Conservation (phyloP, 1,140 invertebrate species). For the Plectrocnemia conspersa region DNA sequence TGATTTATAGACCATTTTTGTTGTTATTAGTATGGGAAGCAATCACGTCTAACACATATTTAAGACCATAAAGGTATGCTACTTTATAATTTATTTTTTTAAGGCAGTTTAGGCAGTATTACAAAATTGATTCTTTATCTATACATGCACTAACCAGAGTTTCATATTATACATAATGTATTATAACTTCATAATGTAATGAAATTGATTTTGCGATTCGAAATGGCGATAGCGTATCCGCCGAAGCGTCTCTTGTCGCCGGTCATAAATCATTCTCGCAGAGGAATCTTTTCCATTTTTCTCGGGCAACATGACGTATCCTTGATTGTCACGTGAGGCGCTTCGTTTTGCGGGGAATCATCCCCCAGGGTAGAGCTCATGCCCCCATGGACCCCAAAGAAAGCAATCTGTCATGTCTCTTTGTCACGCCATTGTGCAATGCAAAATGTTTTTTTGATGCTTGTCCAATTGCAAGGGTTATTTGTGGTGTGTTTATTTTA, state of each 20-base stretch:
- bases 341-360: not conserved
- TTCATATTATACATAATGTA: no score
- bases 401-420: slow-evolving; percentile 30
- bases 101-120: no score
- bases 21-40: no score
- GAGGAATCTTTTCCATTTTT: slow-evolving; percentile 19
- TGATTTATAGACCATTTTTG: no score
- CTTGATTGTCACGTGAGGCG: slow-evolving; percentile 26
- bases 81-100: no score
- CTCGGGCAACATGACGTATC: slow-evolving; percentile 18
- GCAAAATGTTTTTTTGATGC: slow-evolving; percentile 22
- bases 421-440: slow-evolving; percentile 16
- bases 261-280: slow-evolving; percentile 20
- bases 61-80: no score
- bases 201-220: slow-evolving; percentile 9
- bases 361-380: not conserved
- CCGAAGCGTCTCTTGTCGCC: slow-evolving; percentile 12
- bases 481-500: no score
- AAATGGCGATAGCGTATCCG: slow-evolving; percentile 19
- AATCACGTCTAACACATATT: no score
- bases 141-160: no score
- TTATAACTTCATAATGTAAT: no score
- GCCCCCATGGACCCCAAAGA: slow-evolving; percentile 9
- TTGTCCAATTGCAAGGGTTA: slow-evolving; percentile 3
- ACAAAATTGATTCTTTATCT: no score